Percentiles rank a stretch among this genome's conserved stretches.
Conservation (phyloP, 2,797 vertebrate species). For the Micromesistius poutassou region DNA sequence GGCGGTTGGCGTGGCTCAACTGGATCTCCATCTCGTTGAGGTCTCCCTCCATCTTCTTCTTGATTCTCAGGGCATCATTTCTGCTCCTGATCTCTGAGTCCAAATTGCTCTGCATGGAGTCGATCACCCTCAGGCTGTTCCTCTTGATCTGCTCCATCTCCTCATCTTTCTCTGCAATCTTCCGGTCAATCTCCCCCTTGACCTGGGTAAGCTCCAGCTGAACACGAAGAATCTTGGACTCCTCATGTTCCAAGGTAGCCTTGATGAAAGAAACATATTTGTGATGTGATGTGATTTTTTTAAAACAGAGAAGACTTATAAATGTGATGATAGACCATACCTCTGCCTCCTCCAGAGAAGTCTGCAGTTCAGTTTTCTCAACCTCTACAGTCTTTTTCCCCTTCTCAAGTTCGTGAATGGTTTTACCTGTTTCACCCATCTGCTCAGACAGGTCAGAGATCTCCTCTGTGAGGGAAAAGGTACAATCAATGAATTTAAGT, state of each 20-base stretch:
- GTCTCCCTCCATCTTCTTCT: constrained; percentile 93
- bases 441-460: constrained; percentile 86
- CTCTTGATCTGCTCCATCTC: constrained; percentile 89
- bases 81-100: constrained; percentile 87
- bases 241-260: constrained; percentile 87
- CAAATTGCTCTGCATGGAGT: constrained; percentile 80
- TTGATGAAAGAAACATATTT: constrained; percentile 39
- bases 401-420: constrained; percentile 86
- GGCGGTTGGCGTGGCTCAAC: constrained; percentile 82
- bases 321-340: constrained; percentile 54
- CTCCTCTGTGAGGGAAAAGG: constrained; percentile 72
- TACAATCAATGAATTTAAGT: neutral
- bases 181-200: constrained; percentile 84
- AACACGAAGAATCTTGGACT: constrained; percentile 84
- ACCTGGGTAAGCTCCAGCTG: constrained; percentile 87
- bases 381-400: constrained; percentile 78
- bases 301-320: neutral
- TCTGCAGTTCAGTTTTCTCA: constrained; percentile 82
- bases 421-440: constrained; percentile 82
- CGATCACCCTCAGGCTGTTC: constrained; percentile 81
- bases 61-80: constrained; percentile 86
- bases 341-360: constrained; percentile 86
- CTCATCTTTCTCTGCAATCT: constrained; percentile 85
- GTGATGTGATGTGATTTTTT: neutral
- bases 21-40: constrained; percentile 90